phyloP scores from a whole-genome alignment of 2,797 vertebrate species.

The Serranus cabrilla region DNA sequence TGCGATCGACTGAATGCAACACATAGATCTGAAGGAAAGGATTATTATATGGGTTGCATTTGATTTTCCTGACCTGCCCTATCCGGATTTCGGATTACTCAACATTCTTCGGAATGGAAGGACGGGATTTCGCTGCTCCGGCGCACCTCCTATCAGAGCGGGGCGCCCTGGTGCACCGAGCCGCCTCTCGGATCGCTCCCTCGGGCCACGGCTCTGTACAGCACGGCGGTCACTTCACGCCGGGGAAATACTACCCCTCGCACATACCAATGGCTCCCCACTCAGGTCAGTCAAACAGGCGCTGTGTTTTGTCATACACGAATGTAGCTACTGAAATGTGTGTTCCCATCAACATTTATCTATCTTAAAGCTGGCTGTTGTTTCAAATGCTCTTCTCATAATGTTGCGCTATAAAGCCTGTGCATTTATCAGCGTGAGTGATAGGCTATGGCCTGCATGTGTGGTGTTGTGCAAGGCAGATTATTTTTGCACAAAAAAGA shows the following conservation, averaged over 20 bases:
- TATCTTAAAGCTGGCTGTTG: slow-evolving; percentile 27
- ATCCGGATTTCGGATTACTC: slow-evolving; percentile 86
- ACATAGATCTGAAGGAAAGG: slow-evolving; percentile 81
- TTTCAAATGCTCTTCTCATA: slow-evolving; percentile 41
- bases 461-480: slow-evolving; percentile 47
- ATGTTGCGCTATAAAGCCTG: slow-evolving; percentile 44
- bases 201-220: slow-evolving; percentile 91
- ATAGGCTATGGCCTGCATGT: slow-evolving; percentile 34
- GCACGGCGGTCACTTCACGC: slow-evolving; percentile 92
- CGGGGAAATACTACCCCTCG: slow-evolving; percentile 95
- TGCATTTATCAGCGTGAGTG: slow-evolving; percentile 51
- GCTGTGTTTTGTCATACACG: not conserved
- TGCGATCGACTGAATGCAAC: slow-evolving; percentile 83
- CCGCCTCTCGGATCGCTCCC: slow-evolving; percentile 91
- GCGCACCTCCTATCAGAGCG: slow-evolving; percentile 95
- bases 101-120: slow-evolving; percentile 91
- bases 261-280: slow-evolving; percentile 97
- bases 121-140: slow-evolving; percentile 95
- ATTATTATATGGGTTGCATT: slow-evolving; percentile 88
- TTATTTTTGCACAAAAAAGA: slow-evolving; percentile 43
- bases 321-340: slow-evolving; percentile 23
- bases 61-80: slow-evolving; percentile 80
- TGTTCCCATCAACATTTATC: slow-evolving; percentile 2
- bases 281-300: slow-evolving; percentile 88
- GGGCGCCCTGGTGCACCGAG: slow-evolving; percentile 92